A percentile compares a stretch with the other conserved stretches of the same genome.
Conservation (phyloP, 1,140 invertebrate species). For the Drosophila novamexicana region DNA sequence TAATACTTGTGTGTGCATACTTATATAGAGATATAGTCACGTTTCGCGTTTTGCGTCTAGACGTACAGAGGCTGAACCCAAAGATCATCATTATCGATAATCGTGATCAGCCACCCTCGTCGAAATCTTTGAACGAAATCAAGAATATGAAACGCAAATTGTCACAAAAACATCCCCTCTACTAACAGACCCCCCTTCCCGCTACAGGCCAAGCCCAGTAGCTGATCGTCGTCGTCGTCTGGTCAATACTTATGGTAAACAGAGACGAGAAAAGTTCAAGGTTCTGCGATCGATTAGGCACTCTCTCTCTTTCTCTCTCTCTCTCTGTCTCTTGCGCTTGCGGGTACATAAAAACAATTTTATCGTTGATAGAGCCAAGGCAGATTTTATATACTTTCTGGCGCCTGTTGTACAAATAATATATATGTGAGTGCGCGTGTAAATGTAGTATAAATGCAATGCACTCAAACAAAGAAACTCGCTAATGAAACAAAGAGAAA, state of each 20-base stretch:
- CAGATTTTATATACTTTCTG: conserved; percentile 10
- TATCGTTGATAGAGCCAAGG: conserved; percentile 2
- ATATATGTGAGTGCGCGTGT: conserved; percentile 3
- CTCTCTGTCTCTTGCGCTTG: conserved; percentile 3
- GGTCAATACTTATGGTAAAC: conserved; percentile 24
- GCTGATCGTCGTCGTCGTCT: conserved; percentile 15
- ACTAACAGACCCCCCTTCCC: background rate
- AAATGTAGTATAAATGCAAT: conserved; percentile 22
- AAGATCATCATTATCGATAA: conserved; percentile 12
- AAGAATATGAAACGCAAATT: conserved; percentile 35
- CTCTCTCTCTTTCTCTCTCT: conserved; percentile 1
- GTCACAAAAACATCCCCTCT: conserved; percentile 1
- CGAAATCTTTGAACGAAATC: background rate
- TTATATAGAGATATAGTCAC: background rate
- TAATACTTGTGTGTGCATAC: background rate
- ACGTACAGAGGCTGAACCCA: conserved; percentile 10
- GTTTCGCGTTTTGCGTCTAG: conserved; percentile 2
- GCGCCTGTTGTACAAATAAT: conserved; percentile 10
- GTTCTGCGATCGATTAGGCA: conserved; percentile 40
- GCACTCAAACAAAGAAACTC: conserved; percentile 41
- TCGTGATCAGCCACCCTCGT: background rate
- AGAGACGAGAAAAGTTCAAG: conserved; percentile 41
- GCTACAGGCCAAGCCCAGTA: background rate
- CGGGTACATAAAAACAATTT: background rate
- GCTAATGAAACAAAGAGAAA: conserved; percentile 32